Base-by-base conservation (phyloP, 2,113 vertebrate species). In the Trochalopteron elliotii region DNA sequence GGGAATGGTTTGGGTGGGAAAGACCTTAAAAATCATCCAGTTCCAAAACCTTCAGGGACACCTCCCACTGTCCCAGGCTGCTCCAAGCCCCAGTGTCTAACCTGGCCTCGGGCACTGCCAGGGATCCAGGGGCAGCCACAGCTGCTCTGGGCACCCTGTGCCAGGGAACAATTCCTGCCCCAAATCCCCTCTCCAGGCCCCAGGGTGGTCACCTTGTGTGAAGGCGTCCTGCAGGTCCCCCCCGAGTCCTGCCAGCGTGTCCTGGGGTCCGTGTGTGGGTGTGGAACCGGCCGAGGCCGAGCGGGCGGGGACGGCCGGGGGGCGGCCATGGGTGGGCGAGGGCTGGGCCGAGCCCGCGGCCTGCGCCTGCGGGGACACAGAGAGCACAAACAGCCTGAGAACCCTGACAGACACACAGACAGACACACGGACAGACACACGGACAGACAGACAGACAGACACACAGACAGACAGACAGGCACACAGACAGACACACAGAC, bases 261-360 rank as follows among this genome's bases (percentile, higher is more conserved):
- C 99, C 97, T 98, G 99, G 0, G 99, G 98, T 24, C 95, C 98
- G 75, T 99, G 99, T 0, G 99, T 99, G 1, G 99, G 99, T 21
- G 98, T 99, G 83, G 99, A 99, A 71, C 99, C 98, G 42, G 99
- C 98, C 0, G 99, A 99, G 15, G 98, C 98, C 89, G 99, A 99
- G 67, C 99, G 98, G 65, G 98, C 98, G 4, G 99, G 99, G 98
- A 99, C 99, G 67, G 99, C 98, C 98, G 99, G 98, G 11, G 99
- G 97, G 95, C 97, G 98, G 85, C 98, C 98, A 3, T 99, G 99
- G 50, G 98, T 98, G 84, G 99, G 99, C 7, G 99, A 99, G 3
- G 98, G 99, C 44, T 98, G 99, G 7, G 99, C 99, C 2, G 99
- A 99, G 57, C 98, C 97, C 9, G 98, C 97, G 21, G 99, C 98